Evolutionary conservation across 1,140 invertebrate genomes (phyloP).

Genomic region (Drosophila setifemur): DNA sequence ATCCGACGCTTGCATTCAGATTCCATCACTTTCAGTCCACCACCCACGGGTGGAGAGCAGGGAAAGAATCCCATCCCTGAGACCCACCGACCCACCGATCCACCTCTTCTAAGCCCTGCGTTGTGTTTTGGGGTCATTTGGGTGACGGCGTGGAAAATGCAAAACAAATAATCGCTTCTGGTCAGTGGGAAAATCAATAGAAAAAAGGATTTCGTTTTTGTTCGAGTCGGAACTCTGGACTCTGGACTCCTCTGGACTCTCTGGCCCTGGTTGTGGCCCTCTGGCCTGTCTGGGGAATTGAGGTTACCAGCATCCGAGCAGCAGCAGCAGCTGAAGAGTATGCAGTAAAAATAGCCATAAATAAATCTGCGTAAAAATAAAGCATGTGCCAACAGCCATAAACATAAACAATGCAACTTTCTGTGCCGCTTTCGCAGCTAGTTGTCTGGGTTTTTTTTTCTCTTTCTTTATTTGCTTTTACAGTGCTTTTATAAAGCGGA

Average conservation of each 20-base stretch:
- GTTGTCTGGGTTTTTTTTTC: constrained; percentile 14
- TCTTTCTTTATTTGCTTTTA: not conserved
- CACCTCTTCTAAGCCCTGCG: not conserved
- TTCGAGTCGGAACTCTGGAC: not conserved
- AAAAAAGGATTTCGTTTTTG: constrained; percentile 35
- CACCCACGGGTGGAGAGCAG: too few relatives aligned
- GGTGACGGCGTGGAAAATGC: constrained; percentile 58
- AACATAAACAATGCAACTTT: constrained; percentile 68
- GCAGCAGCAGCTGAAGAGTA: constrained; percentile 38
- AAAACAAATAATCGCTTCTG: constrained; percentile 57
- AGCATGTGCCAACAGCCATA: constrained; percentile 58
- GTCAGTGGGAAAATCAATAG: constrained; percentile 50
- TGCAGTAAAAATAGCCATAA: constrained; percentile 62
- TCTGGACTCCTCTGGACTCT: not conserved
- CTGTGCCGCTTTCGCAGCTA: constrained; percentile 20
- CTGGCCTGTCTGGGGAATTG: constrained; percentile 44
- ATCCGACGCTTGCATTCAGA: not conserved
- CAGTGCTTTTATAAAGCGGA: constrained; percentile 49
- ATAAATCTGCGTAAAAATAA: constrained; percentile 61
- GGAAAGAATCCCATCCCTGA: not conserved
- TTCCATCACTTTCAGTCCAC: constrained; percentile 10
- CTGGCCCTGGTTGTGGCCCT: too few relatives aligned
- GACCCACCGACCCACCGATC: not conserved
- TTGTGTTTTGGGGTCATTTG: constrained; percentile 44
- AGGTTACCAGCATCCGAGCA: constrained; percentile 23